phyloP scores from a whole-genome alignment of 2,113 vertebrate genomes.

The Chionis minor region DNA sequence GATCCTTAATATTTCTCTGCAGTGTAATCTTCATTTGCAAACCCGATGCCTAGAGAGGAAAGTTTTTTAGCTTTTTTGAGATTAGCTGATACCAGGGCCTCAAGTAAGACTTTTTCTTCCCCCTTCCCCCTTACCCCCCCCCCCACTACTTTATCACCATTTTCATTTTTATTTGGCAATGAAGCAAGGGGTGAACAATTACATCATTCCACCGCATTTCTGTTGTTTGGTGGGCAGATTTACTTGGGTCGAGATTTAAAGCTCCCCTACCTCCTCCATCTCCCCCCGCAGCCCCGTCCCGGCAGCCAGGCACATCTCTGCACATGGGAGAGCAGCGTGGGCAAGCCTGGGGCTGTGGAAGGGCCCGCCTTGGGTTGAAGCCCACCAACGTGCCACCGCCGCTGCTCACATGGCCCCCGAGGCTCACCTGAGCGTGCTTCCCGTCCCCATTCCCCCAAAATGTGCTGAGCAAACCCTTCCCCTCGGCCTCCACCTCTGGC shows the following conservation, averaged over 20 bases:
- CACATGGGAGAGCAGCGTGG: rapidly evolving
- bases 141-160: background rate
- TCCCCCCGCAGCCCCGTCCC: rapidly evolving
- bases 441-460: background rate
- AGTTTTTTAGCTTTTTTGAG: background rate
- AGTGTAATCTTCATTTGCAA: background rate
- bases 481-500: background rate
- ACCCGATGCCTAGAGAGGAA: background rate
- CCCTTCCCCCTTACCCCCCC: no score
- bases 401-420: background rate
- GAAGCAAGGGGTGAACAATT: background rate
- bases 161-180: background rate
- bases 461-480: background rate
- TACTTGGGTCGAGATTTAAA: background rate
- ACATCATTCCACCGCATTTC: background rate
- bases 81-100: background rate
- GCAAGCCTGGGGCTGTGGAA: background rate
- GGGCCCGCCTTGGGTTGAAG: background rate
- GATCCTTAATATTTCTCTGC: background rate
- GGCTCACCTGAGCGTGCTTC: rapidly evolving
- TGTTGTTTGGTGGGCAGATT: background rate
- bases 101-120: background rate
- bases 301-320: background rate
- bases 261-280: background rate
- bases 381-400: rapidly evolving